Conservation (phyloP, 2,113 vertebrate genomes). For the human (Homo sapiens) region DNA sequence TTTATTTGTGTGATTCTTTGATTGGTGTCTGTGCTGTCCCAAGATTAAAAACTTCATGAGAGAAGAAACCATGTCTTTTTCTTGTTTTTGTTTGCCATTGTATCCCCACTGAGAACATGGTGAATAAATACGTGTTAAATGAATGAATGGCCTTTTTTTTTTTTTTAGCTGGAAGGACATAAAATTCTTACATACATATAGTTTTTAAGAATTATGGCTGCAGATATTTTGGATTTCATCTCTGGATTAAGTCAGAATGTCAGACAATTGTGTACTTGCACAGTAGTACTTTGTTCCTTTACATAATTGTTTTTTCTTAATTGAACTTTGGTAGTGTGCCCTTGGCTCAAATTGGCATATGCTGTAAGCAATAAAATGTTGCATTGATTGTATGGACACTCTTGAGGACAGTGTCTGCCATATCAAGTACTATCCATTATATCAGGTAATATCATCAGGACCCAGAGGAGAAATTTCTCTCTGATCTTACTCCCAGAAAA, state of each 20-base stretch:
- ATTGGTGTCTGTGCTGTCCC: neutral
- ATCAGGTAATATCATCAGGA: neutral
- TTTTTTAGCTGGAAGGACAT: neutral
- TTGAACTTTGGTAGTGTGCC: neutral
- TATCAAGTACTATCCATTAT: neutral
- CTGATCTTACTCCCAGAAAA: neutral
- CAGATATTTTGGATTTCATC: neutral
- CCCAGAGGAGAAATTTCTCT: neutral
- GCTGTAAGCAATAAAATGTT: neutral
- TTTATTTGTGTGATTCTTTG: conserved; percentile 23
- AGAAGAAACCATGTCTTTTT: neutral
- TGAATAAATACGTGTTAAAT: conserved; percentile 33
- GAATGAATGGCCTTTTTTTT: neutral
- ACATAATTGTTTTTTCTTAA: conserved; percentile 22
- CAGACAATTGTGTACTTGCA: neutral
- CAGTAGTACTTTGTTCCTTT: neutral
- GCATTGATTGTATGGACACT: neutral
- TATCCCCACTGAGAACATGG: neutral
- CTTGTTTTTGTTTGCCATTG: neutral
- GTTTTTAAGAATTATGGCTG: conserved; percentile 23
- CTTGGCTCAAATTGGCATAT: conserved; percentile 22
- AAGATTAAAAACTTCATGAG: neutral
- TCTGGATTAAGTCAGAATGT: neutral
- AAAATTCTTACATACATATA: neutral
- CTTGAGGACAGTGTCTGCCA: neutral